Evolutionary conservation across 2,888 invertebrate species (phyloP).

Genomic region (Orgyia antiqua): DNA sequence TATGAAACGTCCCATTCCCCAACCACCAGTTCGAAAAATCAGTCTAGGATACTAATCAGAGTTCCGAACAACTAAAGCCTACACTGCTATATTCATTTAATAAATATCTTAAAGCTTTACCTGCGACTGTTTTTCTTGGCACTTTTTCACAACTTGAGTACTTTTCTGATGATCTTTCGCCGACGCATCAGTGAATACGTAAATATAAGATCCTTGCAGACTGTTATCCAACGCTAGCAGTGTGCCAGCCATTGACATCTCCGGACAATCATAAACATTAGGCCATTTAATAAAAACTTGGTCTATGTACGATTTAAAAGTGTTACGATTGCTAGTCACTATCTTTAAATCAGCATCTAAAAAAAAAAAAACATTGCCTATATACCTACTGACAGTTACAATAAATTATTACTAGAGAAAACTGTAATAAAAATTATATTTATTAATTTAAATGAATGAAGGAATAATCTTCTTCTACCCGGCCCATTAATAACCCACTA

Average conservation of each 20-base stretch:
- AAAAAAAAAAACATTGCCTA: background rate
- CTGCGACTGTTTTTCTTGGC: background rate
- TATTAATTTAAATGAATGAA: too few relatives aligned
- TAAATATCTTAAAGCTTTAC: too few relatives aligned
- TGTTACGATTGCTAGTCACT: background rate
- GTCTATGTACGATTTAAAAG: background rate
- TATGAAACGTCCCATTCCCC: too few relatives aligned
- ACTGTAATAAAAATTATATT: too few relatives aligned
- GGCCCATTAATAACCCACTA: too few relatives aligned
- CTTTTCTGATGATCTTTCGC: background rate
- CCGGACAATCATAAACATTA: slow-evolving; percentile 6
- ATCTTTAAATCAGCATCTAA: background rate
- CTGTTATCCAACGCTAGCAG: slow-evolving; percentile 23
- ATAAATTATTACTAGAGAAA: background rate
- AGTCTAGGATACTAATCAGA: too few relatives aligned
- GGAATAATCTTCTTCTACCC: too few relatives aligned
- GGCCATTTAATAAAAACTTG: background rate
- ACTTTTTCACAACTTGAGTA: background rate
- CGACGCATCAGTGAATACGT: slow-evolving; percentile 32
- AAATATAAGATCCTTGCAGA: slow-evolving; percentile 25
- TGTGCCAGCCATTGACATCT: slow-evolving; percentile 27
- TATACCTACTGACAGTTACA: background rate
- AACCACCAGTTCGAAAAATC: too few relatives aligned
- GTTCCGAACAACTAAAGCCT: too few relatives aligned
- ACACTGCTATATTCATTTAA: too few relatives aligned